Percentiles rank a stretch among this genome's conserved stretches.
These are phyloP conservation scores for Drosophila malerkotliana DNA, from an alignment of 1,140 invertebrate species.

Conservation along the genomic window DNA sequence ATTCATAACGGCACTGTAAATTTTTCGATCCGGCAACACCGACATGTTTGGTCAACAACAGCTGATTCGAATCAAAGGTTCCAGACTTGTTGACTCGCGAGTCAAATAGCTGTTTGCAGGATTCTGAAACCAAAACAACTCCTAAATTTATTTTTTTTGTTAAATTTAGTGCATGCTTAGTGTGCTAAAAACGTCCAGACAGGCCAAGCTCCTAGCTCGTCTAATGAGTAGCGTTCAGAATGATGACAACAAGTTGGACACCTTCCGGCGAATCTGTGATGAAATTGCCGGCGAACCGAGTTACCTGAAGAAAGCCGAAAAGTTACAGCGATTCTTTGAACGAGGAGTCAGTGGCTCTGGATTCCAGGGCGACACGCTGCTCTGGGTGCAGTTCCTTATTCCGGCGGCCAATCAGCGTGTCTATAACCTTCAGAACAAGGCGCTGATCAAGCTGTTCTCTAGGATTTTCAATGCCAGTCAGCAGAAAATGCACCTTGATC, in stretches of 20 bases:
- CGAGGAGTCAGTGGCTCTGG: conserved; percentile 83
- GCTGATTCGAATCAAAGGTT: conserved; percentile 89
- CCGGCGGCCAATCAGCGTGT: conserved; percentile 92
- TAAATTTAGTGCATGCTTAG: conserved; percentile 9
- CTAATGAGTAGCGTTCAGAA: conserved; percentile 44
- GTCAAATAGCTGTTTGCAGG: conserved; percentile 90
- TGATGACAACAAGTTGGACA: conserved; percentile 90
- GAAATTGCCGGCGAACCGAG: conserved; percentile 90
- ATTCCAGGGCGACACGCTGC: conserved; percentile 90
- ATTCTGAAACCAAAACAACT: conserved; percentile 40
- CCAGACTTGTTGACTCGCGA: conserved; percentile 93
- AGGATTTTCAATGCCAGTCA: conserved; percentile 90
- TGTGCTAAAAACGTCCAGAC: neutral
- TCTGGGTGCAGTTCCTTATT: conserved; percentile 94
- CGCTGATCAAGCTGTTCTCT: conserved; percentile 94
- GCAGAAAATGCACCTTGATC: conserved; percentile 92
- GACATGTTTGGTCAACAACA: conserved; percentile 83
- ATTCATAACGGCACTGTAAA: conserved; percentile 92
- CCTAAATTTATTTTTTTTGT: conserved; percentile 7
- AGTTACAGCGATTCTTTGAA: conserved; percentile 87
- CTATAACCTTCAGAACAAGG: conserved; percentile 96
- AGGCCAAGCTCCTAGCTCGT: conserved; percentile 2
- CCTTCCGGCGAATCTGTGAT: conserved; percentile 91
- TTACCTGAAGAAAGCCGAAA: conserved; percentile 92
- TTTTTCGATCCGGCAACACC: conserved; percentile 84